These are phyloP conservation scores for Drosophila orena DNA, from an alignment of 1,140 invertebrate genomes.

Conservation along the genomic window DNA sequence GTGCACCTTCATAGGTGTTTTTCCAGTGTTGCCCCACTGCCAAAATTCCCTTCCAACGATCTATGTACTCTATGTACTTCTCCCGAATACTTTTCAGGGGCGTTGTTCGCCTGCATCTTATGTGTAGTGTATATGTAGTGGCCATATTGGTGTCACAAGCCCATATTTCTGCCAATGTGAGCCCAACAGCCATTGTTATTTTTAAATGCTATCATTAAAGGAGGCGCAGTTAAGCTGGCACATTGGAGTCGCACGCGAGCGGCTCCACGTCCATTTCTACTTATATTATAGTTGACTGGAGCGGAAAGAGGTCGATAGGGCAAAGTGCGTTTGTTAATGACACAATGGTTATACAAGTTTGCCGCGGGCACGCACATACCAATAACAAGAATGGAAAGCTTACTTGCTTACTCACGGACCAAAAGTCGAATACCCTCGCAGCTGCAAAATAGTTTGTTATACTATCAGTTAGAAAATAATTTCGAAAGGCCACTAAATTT, in stretches of 20 bases:
- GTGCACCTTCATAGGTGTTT: no score
- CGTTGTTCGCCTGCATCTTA: slow-evolving; percentile 1
- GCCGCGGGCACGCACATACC: slow-evolving; percentile 21
- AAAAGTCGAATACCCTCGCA: background rate
- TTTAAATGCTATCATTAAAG: slow-evolving; percentile 21
- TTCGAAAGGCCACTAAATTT: no score
- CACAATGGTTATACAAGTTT: slow-evolving; percentile 38
- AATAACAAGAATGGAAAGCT: background rate
- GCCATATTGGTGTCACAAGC: slow-evolving; percentile 22
- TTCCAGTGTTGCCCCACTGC: no score
- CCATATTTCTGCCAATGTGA: slow-evolving; percentile 13
- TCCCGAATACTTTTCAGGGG: background rate
- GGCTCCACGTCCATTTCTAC: background rate
- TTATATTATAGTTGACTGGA: background rate
- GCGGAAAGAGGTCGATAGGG: slow-evolving; percentile 8
- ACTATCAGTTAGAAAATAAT: no score
- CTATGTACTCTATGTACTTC: no score
- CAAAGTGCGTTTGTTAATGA: slow-evolving; percentile 41
- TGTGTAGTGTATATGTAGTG: background rate
- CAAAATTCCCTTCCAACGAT: no score
- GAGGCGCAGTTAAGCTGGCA: slow-evolving; percentile 8
- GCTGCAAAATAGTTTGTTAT: no score
- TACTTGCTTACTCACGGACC: no score
- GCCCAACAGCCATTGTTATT: background rate
- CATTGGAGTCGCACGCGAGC: slow-evolving; percentile 22